These are phyloP conservation scores for Zalophus californianus DNA, from an alignment of 2,797 vertebrate genomes.

Conservation along the genomic window DNA sequence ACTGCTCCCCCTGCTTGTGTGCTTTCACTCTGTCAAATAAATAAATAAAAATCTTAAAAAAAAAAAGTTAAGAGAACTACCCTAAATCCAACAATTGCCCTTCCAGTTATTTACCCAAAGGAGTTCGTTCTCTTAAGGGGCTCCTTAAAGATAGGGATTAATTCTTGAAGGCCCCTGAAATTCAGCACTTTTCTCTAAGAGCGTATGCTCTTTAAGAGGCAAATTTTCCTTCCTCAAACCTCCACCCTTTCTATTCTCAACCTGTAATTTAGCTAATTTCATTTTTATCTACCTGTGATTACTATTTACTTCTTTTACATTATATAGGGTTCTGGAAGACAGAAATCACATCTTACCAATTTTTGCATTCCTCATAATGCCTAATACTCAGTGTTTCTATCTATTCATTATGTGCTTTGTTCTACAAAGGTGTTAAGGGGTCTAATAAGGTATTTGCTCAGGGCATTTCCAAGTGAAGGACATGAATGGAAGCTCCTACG, in stretches of 20 bases:
- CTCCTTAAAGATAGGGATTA: neutral
- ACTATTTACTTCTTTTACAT: conserved; percentile 1
- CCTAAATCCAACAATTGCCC: neutral
- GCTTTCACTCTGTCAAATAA: no score
- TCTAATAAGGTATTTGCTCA: neutral
- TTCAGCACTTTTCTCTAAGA: neutral
- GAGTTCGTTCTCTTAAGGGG: neutral
- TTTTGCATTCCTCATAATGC: neutral
- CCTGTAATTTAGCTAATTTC: neutral
- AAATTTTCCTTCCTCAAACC: neutral
- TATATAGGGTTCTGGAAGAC: neutral
- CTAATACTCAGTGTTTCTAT: neutral
- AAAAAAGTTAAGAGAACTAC: neutral
- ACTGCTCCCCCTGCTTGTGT: no score
- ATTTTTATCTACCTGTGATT: neutral
- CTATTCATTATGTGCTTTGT: neutral
- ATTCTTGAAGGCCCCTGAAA: neutral
- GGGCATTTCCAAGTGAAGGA: neutral
- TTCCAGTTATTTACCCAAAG: neutral
- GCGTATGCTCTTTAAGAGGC: neutral
- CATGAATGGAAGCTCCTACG: neutral
- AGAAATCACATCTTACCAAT: neutral
- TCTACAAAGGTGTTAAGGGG: neutral
- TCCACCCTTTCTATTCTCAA: neutral
- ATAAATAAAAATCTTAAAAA: no score